phyloP scores from a whole-genome alignment of 2,797 vertebrate species.

The Limnodromus scolopaceus region DNA sequence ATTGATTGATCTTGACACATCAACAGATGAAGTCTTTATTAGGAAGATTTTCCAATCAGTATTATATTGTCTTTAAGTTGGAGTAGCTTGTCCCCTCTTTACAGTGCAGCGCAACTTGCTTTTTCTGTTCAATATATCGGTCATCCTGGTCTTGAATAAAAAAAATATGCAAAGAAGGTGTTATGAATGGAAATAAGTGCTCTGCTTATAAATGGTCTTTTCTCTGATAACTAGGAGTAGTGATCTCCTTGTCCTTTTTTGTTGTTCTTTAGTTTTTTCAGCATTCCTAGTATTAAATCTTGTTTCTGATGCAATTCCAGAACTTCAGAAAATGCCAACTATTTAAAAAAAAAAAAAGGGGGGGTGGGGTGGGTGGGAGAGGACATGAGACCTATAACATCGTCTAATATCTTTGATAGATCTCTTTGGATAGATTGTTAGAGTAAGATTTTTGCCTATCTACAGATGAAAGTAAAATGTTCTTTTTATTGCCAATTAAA shows the following conservation, averaged over 20 bases:
- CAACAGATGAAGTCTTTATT: neutral
- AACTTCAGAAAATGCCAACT: neutral
- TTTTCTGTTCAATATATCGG: neutral
- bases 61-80: neutral
- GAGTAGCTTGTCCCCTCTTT: neutral
- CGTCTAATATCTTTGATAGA: neutral
- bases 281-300: neutral
- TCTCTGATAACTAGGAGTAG: neutral
- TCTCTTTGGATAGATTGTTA: neutral
- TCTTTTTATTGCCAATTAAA: neutral
- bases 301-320: neutral
- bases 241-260: neutral
- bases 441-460: neutral
- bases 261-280: neutral
- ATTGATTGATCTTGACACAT: neutral
- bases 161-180: neutral
- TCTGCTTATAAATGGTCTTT: neutral
- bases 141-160: neutral
- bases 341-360: neutral
- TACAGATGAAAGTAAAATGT: neutral
- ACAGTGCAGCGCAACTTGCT: neutral
- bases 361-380: rapidly evolving
- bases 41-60: neutral
- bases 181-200: neutral
- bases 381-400: neutral